These are phyloP conservation scores for Microctonus hyperodae DNA, from an alignment of 2,888 invertebrate genomes.

Conservation along the genomic window DNA sequence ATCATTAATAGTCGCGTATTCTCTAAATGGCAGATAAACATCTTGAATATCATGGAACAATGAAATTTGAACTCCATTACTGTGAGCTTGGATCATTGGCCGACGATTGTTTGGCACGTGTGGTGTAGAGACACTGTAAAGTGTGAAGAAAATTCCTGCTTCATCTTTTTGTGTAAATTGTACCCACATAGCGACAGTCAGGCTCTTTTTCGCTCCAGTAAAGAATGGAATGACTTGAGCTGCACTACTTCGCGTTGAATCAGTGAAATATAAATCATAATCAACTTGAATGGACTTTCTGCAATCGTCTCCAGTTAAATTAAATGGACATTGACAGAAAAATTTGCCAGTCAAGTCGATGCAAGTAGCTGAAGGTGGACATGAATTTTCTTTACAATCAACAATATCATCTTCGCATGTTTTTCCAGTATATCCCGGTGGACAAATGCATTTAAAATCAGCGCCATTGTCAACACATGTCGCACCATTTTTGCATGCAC, in stretches of 20 bases:
- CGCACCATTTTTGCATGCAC: slow-evolving; percentile 92
- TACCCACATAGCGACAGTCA: slow-evolving; percentile 96
- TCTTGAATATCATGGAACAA: slow-evolving; percentile 88
- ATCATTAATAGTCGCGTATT: slow-evolving; percentile 92
- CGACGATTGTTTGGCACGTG: slow-evolving; percentile 80
- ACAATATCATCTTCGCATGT: slow-evolving; percentile 91
- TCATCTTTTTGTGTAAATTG: slow-evolving; percentile 92
- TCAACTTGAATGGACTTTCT: slow-evolving; percentile 98
- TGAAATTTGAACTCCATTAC: slow-evolving; percentile 91
- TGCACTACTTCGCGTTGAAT: slow-evolving; percentile 88
- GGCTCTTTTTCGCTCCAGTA: slow-evolving; percentile 76
- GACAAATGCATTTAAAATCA: slow-evolving; percentile 86
- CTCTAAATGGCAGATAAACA: slow-evolving; percentile 88
- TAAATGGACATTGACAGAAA: slow-evolving; percentile 97
- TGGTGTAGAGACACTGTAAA: slow-evolving; percentile 87
- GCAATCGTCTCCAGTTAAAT: slow-evolving; percentile 95
- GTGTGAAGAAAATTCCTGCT: slow-evolving; percentile 91
- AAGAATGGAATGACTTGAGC: slow-evolving; percentile 92
- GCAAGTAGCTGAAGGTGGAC: slow-evolving; percentile 92
- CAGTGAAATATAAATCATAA: slow-evolving; percentile 95
- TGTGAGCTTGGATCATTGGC: slow-evolving; percentile 89
- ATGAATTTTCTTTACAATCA: slow-evolving; percentile 92
- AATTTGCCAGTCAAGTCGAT: slow-evolving; percentile 89
- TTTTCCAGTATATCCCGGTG: slow-evolving; percentile 78
- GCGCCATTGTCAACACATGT: slow-evolving; percentile 87